Conservation (phyloP, 2,888 invertebrate genomes). For the Diogma glabrata region DNA sequence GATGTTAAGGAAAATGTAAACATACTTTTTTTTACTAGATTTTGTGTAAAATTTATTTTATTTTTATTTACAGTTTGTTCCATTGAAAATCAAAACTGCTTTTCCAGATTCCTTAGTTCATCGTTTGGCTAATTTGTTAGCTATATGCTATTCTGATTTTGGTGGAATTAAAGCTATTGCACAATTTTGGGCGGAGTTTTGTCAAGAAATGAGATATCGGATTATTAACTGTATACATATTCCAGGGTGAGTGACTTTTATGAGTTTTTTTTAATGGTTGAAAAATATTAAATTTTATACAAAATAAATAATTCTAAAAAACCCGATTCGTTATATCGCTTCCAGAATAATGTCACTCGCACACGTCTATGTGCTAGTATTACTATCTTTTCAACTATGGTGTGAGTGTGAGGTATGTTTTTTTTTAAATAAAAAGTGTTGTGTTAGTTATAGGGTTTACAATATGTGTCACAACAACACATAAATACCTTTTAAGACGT, state of each 20-base stretch:
- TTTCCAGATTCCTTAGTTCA: constrained; percentile 67
- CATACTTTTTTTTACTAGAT: constrained; percentile 29
- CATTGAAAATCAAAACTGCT: constrained; percentile 58
- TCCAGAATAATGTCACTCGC: too few species aligned
- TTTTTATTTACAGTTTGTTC: constrained; percentile 38
- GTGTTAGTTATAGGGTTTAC: too few species aligned
- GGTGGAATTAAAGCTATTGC: constrained; percentile 66
- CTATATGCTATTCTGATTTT: constrained; percentile 59
- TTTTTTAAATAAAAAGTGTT: too few species aligned
- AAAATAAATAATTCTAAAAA: too few species aligned
- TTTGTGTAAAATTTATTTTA: neutral
- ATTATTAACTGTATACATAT: constrained; percentile 73
- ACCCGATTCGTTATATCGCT: too few species aligned
- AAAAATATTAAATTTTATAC: too few species aligned
- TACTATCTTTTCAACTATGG: too few species aligned
- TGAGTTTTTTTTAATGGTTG: too few species aligned
- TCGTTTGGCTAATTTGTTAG: constrained; percentile 64
- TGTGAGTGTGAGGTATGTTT: too few species aligned
- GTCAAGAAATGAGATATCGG: constrained; percentile 76
- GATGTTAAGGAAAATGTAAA: constrained; percentile 40
- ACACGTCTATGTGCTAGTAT: too few species aligned
- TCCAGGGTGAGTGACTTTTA: constrained; percentile 62
- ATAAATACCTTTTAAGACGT: too few species aligned
- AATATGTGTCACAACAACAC: too few species aligned
- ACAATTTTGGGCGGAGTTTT: constrained; percentile 90